These are phyloP conservation scores for Microcebus lehilahytsara DNA, from an alignment of 2,113 vertebrate genomes.

Conservation along the genomic window DNA sequence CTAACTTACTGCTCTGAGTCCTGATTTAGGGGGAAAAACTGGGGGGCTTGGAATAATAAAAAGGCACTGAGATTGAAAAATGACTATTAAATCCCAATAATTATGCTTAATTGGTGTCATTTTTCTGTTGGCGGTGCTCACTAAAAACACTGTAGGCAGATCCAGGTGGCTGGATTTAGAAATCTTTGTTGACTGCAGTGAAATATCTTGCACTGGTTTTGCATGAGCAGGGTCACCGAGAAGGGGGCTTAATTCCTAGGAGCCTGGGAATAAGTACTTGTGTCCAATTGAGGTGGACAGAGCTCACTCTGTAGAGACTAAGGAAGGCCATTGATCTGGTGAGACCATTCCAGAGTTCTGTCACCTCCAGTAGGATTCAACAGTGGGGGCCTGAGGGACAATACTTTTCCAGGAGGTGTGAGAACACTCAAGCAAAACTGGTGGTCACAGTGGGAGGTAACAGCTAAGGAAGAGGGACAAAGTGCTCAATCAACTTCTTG, in stretches of 20 bases:
- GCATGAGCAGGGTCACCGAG: neutral
- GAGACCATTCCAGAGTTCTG: neutral
- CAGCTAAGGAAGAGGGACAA: neutral
- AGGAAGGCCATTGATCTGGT: neutral
- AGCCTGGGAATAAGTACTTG: neutral
- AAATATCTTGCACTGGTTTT: neutral
- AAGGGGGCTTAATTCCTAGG: neutral
- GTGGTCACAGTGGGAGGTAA: neutral
- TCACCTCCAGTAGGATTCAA: neutral
- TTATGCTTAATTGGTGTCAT: slow-evolving; percentile 61
- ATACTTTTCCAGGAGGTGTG: neutral
- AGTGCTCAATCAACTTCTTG: neutral
- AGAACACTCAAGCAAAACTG: neutral
- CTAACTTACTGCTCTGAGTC: slow-evolving; percentile 78
- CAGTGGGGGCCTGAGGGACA: neutral
- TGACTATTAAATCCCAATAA: slow-evolving; percentile 61
- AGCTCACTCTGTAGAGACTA: neutral
- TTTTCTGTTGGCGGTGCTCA: slow-evolving; percentile 55
- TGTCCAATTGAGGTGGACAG: neutral
- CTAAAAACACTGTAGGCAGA: slow-evolving; percentile 28
- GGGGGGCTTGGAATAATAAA: slow-evolving; percentile 66
- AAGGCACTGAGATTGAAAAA: slow-evolving; percentile 54
- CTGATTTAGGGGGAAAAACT: slow-evolving; percentile 43
- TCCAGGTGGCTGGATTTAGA: slow-evolving; percentile 51
- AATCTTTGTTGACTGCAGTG: neutral